phyloP scores from a whole-genome alignment of 2,113 vertebrate species.

The Sula dactylatra region DNA sequence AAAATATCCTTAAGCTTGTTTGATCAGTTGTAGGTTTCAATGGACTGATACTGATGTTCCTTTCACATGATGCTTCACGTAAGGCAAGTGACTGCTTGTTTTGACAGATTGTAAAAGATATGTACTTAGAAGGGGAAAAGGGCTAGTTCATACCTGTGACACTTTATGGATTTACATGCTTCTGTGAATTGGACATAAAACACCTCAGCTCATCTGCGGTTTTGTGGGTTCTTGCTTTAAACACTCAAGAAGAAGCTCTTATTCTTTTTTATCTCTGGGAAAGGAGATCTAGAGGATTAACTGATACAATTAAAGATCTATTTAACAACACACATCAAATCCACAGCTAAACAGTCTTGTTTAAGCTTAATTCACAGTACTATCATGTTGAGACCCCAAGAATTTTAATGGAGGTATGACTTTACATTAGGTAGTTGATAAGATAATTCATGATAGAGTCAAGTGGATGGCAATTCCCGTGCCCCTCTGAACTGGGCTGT shows the following conservation, averaged over 20 bases:
- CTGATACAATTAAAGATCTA: not conserved
- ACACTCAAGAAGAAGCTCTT: not conserved
- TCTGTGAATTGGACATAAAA: not conserved
- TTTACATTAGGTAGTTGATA: not conserved
- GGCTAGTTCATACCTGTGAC: slow-evolving; percentile 5
- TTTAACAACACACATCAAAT: not conserved
- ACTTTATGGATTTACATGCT: not conserved
- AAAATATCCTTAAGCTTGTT: not conserved
- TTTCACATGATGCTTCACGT: not conserved
- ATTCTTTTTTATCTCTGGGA: not conserved
- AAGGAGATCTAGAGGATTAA: not conserved
- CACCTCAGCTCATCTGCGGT: not conserved
- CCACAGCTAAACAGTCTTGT: not conserved
- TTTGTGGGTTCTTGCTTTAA: not conserved
- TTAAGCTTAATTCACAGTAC: not conserved
- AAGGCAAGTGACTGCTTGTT: slow-evolving; percentile 9
- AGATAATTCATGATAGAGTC: not conserved
- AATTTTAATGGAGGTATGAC: not conserved
- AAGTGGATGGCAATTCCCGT: not conserved
- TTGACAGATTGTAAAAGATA: not conserved
- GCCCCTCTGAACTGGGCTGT: not conserved
- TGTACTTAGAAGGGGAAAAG: not conserved
- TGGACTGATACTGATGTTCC: not conserved
- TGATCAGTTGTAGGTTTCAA: not conserved
- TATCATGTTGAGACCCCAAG: not conserved